Conservation (phyloP, 53 echinoderm and acorn worm species). For the Echinarachnius parma region DNA sequence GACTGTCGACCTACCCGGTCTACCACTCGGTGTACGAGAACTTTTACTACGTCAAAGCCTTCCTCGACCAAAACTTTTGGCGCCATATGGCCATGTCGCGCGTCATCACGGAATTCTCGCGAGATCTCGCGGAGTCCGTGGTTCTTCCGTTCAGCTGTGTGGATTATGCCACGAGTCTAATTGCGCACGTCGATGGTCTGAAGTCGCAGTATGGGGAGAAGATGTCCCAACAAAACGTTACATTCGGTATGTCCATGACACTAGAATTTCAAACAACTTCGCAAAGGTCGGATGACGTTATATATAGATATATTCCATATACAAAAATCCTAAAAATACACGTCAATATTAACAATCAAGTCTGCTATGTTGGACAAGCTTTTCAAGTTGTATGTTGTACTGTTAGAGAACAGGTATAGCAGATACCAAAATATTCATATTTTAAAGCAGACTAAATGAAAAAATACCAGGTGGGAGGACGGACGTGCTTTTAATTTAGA, state of each 20-base stretch:
- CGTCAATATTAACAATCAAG: too few species aligned
- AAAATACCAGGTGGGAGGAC: too few species aligned
- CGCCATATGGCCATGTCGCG: constrained; percentile 62
- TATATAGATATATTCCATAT: too few species aligned
- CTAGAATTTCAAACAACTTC: background rate
- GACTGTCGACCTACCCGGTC: constrained; percentile 75
- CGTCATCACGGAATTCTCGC: constrained; percentile 63
- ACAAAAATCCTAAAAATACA: too few species aligned
- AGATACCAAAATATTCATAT: too few species aligned
- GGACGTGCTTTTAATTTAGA: too few species aligned
- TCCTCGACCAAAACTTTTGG: constrained; percentile 70
- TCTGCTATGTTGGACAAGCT: too few species aligned
- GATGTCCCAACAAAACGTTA: constrained; percentile 56
- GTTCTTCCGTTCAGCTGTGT: constrained; percentile 65
- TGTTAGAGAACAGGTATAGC: too few species aligned
- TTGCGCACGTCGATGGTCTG: constrained; percentile 40
- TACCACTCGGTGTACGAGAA: constrained; percentile 97
- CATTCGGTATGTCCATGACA: constrained; percentile 54
- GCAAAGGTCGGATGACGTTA: background rate
- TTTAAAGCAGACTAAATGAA: too few species aligned
- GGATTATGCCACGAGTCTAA: constrained; percentile 62
- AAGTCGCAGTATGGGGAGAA: constrained; percentile 43
- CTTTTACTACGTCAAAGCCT: constrained; percentile 70
- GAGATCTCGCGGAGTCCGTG: constrained; percentile 76
- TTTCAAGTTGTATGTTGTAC: too few species aligned